These are phyloP conservation scores for Acleris literana DNA, from an alignment of 2,888 invertebrate genomes.

Conservation along the genomic window DNA sequence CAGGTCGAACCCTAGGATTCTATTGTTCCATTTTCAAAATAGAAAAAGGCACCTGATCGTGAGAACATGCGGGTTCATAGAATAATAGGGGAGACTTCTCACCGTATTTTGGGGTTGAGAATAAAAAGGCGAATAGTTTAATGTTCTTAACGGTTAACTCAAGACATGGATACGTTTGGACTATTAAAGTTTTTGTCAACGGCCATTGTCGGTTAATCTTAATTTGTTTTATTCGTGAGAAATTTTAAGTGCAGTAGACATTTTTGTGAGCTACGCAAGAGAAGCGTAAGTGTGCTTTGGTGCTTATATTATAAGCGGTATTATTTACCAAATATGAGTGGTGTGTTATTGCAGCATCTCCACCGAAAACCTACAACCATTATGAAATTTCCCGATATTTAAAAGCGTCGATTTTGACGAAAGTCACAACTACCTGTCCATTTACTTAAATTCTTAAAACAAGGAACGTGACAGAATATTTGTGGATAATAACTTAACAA, in stretches of 20 bases:
- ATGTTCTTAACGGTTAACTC: conserved; percentile 56
- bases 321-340: no score
- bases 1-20: conserved; percentile 55
- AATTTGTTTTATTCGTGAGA: conserved; percentile 37
- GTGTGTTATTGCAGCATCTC: no score
- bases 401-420: no score
- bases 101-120: conserved; percentile 46
- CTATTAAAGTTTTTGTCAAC: conserved; percentile 32
- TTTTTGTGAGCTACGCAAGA: background rate
- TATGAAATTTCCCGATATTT: no score
- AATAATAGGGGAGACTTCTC: conserved; percentile 37
- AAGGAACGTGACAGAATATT: background rate
- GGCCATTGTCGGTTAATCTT: conserved; percentile 24
- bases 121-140: conserved; percentile 51
- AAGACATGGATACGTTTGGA: conserved; percentile 48
- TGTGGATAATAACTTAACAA: conserved; percentile 6
- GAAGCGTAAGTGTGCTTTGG: no score
- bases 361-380: no score
- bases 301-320: no score
- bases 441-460: background rate
- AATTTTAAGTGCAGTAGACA: background rate
- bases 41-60: conserved; percentile 47
- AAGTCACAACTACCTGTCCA: no score
- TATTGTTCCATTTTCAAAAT: conserved; percentile 53
- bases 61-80: conserved; percentile 41